Evolutionary conservation across 2,888 invertebrate genomes (phyloP).

Genomic region (Amphipyra tragopoginis): DNA sequence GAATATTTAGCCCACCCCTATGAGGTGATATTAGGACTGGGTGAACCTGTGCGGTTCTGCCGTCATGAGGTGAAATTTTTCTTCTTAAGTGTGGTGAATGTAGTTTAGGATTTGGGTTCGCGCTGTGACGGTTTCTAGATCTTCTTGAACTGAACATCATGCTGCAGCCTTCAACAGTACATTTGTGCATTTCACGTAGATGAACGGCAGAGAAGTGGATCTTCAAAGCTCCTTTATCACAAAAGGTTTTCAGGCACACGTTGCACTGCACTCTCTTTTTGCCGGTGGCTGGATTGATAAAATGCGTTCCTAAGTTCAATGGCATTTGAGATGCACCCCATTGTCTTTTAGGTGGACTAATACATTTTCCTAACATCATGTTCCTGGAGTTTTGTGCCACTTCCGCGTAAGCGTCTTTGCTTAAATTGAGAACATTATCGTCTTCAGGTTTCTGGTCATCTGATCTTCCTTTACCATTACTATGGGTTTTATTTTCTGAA

Average conservation of each 20-base stretch:
- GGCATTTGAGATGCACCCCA: constrained; percentile 94
- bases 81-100: constrained; percentile 98
- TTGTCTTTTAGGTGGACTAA: constrained; percentile 94
- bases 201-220: constrained; percentile 99
- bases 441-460: constrained; percentile 79
- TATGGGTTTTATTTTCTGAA: constrained; percentile 80
- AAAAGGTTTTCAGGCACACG: constrained; percentile 99
- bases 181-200: constrained; percentile 99
- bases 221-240: constrained; percentile 99
- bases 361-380: constrained; percentile 91
- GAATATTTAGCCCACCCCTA: constrained; percentile 90
- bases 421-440: constrained; percentile 84
- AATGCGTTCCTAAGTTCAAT: constrained; percentile 95
- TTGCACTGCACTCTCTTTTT: constrained; percentile 99
- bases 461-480: constrained; percentile 70
- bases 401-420: constrained; percentile 83
- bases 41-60: constrained; percentile 96
- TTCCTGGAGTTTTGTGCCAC: constrained; percentile 83
- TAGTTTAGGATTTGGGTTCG: constrained; percentile 99
- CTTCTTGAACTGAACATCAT: constrained; percentile 99
- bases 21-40: constrained; percentile 94
- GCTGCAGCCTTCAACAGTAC: constrained; percentile 99
- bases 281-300: constrained; percentile 97
- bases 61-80: constrained; percentile 98
- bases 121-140: constrained; percentile 98